Base-by-base conservation (phyloP, 1,140 invertebrate genomes). In the Formica exsecta region DNA sequence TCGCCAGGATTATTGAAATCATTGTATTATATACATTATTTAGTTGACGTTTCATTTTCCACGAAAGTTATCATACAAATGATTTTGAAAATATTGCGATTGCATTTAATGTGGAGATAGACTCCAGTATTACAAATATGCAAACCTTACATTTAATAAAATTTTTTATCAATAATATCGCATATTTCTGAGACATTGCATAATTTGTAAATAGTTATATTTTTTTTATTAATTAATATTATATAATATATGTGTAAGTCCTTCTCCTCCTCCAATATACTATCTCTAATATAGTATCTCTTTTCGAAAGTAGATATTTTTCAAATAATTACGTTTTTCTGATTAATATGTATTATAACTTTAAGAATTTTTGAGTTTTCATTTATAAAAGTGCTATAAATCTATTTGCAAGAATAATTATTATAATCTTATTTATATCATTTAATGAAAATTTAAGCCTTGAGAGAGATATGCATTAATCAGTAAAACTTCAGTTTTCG, bases 131-230 rank as follows among this genome's bases (percentile, higher is more conserved):
- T 73, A 44, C 3, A 68, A 51, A 16, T 51, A 51, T 3, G 4
- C 13, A 19, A 76, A 22, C 4, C 41, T 61, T 7, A 25, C 19
- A 44, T 32, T 62, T n/a, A 9, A 22, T 38, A 36, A 64, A 85
- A 51, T 38, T 76, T 19, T 54, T 5, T 32, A 9, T 41, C n/a
- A 29, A 85, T 41, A 65, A 65, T 16, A n/a, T 57, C 16, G 70
- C 25, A 25, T 19, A 57, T 88, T 54, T 77, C 86, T 89, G 83
- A 83, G 87, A 86, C 70, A 75, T 65, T 86, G 83, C 70, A 89
- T 86, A 89, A 70, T 89, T 88, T 48, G 44, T 66, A 77, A 74
- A 70, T 68, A 13, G 19, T 51, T 19, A 51, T 19, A 51, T 51
- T 51, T 51, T 51, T 44, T 48, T 44, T 48, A 48, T 48, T 51